Evolutionary conservation across 2,797 vertebrate genomes (phyloP).

Genomic region (Brachymystax lenok): DNA sequence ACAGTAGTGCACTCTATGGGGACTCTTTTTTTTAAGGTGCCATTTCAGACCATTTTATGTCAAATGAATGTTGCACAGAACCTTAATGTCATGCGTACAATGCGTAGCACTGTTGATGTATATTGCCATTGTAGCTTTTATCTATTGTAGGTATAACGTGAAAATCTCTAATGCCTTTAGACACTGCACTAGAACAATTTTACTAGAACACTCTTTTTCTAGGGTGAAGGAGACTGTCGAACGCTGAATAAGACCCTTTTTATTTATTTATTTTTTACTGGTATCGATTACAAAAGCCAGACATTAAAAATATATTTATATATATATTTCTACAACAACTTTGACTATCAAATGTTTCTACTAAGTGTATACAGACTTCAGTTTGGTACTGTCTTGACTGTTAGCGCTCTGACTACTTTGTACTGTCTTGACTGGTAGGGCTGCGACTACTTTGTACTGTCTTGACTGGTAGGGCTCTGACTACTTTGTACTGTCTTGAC

Average conservation of each 20-base stretch:
- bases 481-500: too few species aligned
- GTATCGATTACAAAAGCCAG: neutral
- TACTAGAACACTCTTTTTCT: conserved; percentile 6
- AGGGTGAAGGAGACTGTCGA: neutral
- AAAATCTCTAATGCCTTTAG: conserved; percentile 37
- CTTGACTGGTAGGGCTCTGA: too few species aligned
- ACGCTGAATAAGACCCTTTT: conserved; percentile 42
- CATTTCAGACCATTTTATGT: conserved; percentile 3
- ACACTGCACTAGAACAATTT: conserved; percentile 33
- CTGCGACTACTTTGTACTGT: too few species aligned
- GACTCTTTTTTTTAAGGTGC: neutral
- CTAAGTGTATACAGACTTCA: neutral
- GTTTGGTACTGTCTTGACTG: too few species aligned
- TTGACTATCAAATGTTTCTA: neutral
- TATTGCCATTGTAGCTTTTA: conserved; percentile 29
- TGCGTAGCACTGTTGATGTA: conserved; percentile 31
- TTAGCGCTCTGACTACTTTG: too few species aligned
- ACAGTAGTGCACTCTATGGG: too few species aligned
- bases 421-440: too few species aligned
- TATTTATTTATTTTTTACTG: conserved; percentile 2
- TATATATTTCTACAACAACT: neutral
- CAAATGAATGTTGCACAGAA: conserved; percentile 49
- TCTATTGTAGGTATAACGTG: conserved; percentile 16
- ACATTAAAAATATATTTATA: conserved; percentile 11
- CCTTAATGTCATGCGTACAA: conserved; percentile 35